These are phyloP conservation scores for Xenopus petersii DNA, from an alignment of 2,797 vertebrate genomes.

Conservation along the genomic window DNA sequence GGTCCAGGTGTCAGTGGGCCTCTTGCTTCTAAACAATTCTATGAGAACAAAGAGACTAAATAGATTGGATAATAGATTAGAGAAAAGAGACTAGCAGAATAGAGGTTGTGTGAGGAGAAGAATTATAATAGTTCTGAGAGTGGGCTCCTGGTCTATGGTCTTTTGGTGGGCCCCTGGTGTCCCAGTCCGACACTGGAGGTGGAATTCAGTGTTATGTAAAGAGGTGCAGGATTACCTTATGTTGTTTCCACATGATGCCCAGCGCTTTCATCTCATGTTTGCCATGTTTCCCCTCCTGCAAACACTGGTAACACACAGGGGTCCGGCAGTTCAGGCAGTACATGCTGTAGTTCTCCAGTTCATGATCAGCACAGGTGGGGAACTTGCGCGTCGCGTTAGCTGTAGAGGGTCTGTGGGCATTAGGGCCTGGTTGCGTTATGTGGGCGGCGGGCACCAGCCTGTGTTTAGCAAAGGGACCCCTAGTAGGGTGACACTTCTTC, in stretches of 20 bases:
- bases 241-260: constrained; percentile 90
- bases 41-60: no score
- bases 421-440: constrained; percentile 47
- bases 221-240: constrained; percentile 77
- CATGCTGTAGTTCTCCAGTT: constrained; percentile 91
- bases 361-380: constrained; percentile 87
- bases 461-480: constrained; percentile 92
- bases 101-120: no score
- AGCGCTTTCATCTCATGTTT: constrained; percentile 89
- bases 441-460: constrained; percentile 71
- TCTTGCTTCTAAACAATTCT: no score
- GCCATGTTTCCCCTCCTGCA: constrained; percentile 85
- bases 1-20: no score
- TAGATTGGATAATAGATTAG: no score
- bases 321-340: constrained; percentile 85
- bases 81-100: no score
- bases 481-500: constrained; percentile 90
- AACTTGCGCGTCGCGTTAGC: constrained; percentile 64
- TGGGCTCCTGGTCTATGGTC: no score
- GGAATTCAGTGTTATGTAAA: no score
- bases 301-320: constrained; percentile 86
- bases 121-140: no score
- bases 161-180: no score
- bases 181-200: no score
- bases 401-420: constrained; percentile 7